Base-by-base conservation (phyloP, 2,797 vertebrate species). In the Lagodon rhomboides region DNA sequence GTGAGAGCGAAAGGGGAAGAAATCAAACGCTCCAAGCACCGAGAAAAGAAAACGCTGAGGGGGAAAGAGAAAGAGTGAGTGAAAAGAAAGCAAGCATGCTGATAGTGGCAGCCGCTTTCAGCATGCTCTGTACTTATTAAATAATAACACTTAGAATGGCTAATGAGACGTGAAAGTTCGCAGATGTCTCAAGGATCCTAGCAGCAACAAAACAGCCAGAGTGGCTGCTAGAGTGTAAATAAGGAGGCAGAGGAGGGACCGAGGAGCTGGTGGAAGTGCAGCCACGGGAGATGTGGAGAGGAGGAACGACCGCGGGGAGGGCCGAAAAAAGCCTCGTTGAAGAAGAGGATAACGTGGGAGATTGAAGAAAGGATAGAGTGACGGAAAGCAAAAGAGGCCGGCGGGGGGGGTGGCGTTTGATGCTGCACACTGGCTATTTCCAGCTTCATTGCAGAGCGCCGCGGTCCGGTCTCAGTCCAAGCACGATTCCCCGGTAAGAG, bases 91-190 rank as follows among this genome's bases (percentile, higher is more conserved):
- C 18, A 43, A 50, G 12, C 12, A 2, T 12, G 30, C 51, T 54
- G 76, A 66, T 44, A 72, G 68, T 66, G 13, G 50, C 71, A 38
- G 72, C 27, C 23, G 68, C 71, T 75, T 25, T 67, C 20, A 10
- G 20, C 18, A 16, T 68, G 63, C 67, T 61, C 76, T 10, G 23
- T 17, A 3, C 89, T 89, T 74, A 83, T 91, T 84, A 89, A 92
- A 92, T 90, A 89, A 89, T 92, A 85, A 89, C 80, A 75, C 80
- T 82, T 63, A 65, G 70, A 92, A 74, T 54, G 25, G 73, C 73
- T 90, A 92, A 93, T 90, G 86, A 92, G 79, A 88, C 83, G 68
- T 70, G 79, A 91, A 87, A 87, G 53, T 79, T 75, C 85, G 75
- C 84, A 91, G 85, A 91, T 87, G 79, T 84, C 90, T 90, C 64